These are phyloP conservation scores for Bos indicus DNA, from an alignment of 2,113 vertebrate genomes.

Conservation along the genomic window DNA sequence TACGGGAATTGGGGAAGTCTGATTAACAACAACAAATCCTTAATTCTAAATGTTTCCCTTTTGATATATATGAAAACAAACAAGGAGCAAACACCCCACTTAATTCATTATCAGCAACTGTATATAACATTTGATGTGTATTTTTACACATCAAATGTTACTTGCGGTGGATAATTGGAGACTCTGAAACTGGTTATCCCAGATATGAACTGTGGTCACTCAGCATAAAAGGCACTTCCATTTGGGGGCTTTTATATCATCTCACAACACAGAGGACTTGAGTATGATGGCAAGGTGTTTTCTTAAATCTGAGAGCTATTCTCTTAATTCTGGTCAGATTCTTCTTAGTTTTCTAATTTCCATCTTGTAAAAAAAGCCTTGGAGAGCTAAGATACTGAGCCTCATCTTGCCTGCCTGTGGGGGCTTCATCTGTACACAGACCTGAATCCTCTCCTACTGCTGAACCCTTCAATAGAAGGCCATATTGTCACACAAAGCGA, in stretches of 20 bases:
- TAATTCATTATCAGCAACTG: background rate
- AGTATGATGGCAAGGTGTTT: background rate
- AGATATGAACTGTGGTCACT: background rate
- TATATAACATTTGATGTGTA: background rate
- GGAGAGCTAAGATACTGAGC: slow-evolving; percentile 28
- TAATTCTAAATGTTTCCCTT: slow-evolving; percentile 14
- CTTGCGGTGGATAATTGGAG: background rate
- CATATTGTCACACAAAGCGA: slow-evolving; percentile 26
- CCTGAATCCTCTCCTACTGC: background rate
- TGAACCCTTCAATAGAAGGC: slow-evolving; percentile 30
- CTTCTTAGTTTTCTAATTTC: background rate
- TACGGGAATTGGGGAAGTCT: background rate
- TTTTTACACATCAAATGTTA: background rate
- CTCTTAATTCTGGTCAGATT: background rate
- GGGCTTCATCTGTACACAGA: slow-evolving; percentile 25
- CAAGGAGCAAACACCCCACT: background rate
- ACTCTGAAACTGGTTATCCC: background rate
- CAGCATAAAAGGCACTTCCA: background rate
- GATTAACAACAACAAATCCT: background rate
- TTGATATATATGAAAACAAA: background rate
- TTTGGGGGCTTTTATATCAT: background rate
- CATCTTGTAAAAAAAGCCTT: background rate
- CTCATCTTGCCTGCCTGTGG: slow-evolving; percentile 30
- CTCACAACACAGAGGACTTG: background rate
- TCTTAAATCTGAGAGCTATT: background rate